A percentile compares a stretch with the other conserved stretches of the same genome.
These are phyloP conservation scores for Macaria notata DNA, from an alignment of 2,888 invertebrate species.

Conservation along the genomic window DNA sequence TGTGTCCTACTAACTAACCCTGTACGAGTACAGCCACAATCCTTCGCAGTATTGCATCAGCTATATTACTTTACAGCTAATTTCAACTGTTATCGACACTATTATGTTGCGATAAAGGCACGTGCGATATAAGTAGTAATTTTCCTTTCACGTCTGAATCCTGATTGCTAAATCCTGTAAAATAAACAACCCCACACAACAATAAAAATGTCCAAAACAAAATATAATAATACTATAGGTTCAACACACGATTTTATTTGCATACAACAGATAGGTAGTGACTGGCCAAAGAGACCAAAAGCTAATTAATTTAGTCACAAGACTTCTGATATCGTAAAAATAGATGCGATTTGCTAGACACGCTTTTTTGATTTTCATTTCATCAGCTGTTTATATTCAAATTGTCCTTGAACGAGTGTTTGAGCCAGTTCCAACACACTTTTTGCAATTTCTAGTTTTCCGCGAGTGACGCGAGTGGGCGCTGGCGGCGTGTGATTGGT, in stretches of 20 bases:
- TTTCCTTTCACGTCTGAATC: constrained; percentile 14
- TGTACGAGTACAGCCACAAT: constrained; percentile 30
- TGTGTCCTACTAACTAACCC: too few species aligned
- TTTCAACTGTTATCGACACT: constrained; percentile 22
- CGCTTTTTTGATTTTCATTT: too few species aligned
- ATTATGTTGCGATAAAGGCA: constrained; percentile 20
- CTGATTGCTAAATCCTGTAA: constrained; percentile 8
- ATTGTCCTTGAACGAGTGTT: background rate
- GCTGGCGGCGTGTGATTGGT: constrained; percentile 47
- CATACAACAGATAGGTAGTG: too few species aligned
- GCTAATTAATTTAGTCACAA: too few species aligned
- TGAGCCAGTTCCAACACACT: too few species aligned
- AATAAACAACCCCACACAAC: constrained; percentile 5
- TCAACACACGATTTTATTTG: too few species aligned
- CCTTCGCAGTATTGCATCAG: constrained; percentile 52
- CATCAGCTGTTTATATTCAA: background rate
- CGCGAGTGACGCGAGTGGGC: constrained; percentile 28
- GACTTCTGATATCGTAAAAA: too few species aligned
- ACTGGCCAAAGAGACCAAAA: too few species aligned
- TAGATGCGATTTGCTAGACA: too few species aligned
- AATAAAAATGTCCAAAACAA: too few species aligned
- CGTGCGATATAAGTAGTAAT: constrained; percentile 15
- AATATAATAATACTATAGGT: too few species aligned
- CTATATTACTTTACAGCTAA: constrained; percentile 25
- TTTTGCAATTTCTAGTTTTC: too few species aligned